A percentile compares a stretch with the other conserved stretches of the same genome.
Conservation (phyloP, 2,888 invertebrate genomes). For the Drosophila anomelani region DNA sequence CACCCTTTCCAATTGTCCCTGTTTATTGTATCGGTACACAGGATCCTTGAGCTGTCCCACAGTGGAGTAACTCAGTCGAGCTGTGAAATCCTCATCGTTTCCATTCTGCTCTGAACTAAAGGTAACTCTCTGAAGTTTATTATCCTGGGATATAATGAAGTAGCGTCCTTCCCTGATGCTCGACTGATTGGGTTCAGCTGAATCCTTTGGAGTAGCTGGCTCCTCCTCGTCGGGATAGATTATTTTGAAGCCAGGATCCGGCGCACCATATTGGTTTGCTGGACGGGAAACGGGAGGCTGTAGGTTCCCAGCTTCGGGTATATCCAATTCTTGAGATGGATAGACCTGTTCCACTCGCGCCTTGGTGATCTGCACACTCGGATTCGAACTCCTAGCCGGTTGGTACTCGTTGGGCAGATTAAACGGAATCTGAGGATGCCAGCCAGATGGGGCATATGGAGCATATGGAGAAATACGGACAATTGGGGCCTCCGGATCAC, state of each 20-base stretch:
- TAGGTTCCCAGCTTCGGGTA: conserved; percentile 37
- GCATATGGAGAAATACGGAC: conserved; percentile 65
- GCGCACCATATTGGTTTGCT: conserved; percentile 67
- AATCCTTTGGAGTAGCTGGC: neutral
- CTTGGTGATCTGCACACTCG: conserved; percentile 74
- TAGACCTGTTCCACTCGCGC: conserved; percentile 80
- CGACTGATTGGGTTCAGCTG: conserved; percentile 11
- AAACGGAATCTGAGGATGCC: conserved; percentile 83
- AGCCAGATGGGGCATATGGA: conserved; percentile 83
- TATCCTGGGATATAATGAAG: conserved; percentile 83
- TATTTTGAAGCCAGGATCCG: conserved; percentile 61
- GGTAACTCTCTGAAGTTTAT: conserved; percentile 82
- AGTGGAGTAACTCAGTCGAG: conserved; percentile 83
- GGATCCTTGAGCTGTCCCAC: conserved; percentile 84
- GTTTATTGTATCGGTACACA: conserved; percentile 82
- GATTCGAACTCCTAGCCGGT: conserved; percentile 42
- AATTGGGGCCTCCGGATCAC: conserved; percentile 62
- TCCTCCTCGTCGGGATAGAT: conserved; percentile 64
- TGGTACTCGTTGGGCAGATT: conserved; percentile 78
- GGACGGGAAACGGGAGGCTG: conserved; percentile 42
- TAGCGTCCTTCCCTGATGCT: conserved; percentile 80
- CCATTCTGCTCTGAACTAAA: conserved; percentile 81
- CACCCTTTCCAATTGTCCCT: conserved; percentile 83
- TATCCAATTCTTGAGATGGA: conserved; percentile 54
- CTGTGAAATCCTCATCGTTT: conserved; percentile 82